Percentiles rank a stretch among this genome's conserved stretches.
Conservation (phyloP, 2,113 vertebrate genomes). For the Prionailurus viverrinus region DNA sequence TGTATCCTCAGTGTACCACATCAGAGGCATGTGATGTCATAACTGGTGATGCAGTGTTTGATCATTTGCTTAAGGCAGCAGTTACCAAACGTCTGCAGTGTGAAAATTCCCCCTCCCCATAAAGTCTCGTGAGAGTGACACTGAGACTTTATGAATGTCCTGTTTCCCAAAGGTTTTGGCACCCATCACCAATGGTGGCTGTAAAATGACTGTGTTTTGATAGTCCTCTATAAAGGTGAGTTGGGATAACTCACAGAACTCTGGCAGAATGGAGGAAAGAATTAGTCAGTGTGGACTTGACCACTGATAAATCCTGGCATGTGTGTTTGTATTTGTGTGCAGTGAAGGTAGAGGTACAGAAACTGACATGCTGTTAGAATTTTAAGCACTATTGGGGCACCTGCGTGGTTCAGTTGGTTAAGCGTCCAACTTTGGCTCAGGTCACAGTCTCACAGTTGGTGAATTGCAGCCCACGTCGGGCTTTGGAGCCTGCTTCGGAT, state of each 20-base stretch:
- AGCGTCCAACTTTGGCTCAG: no score
- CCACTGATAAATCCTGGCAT: neutral
- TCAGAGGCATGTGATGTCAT: neutral
- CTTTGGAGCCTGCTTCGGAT: no score
- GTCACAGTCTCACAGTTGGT: no score
- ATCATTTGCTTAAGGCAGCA: neutral
- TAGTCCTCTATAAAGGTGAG: neutral
- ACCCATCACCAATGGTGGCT: neutral
- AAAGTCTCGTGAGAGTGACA: neutral
- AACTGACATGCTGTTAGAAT: neutral
- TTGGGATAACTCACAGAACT: neutral
- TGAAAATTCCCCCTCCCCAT: neutral
- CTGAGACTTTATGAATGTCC: neutral
- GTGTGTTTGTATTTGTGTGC: no score
- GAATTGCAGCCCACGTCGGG: no score
- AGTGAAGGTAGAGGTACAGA: neutral
- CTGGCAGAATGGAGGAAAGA: neutral
- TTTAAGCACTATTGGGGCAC: neutral
- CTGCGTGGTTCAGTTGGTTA: no score
- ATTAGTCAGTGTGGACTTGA: neutral
- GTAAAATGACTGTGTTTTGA: neutral
- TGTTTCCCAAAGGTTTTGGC: slow-evolving; percentile 15
- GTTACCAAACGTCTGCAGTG: neutral
- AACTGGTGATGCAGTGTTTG: neutral
- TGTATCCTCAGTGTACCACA: neutral